Evolutionary conservation across 2,113 vertebrate species (phyloP), one percentile per base, ranked within the genome.

Genomic region (Paradoxurus hermaphroditus): DNA sequence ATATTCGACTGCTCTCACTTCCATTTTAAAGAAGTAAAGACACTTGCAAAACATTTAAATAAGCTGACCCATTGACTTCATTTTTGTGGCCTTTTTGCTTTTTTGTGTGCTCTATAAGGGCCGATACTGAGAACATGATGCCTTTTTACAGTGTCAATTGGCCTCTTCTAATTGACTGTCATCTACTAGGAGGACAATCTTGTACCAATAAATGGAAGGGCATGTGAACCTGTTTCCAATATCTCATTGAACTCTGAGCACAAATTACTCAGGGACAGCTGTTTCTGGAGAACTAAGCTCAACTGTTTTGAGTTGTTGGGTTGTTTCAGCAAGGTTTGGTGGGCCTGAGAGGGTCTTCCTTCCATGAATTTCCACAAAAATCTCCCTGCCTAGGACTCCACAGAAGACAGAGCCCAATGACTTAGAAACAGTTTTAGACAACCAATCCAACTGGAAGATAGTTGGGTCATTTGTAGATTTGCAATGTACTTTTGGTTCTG

Each of bases 1-100:
- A n/a, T 11, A 25, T 72, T 46, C 31, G 5, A 6, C 68, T 23
- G 19, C 0, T n/a, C 53, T 78, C 7, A 11, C 23, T 89, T 79
- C 34, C 49, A 15, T 78, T 70, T 85, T 68, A 13, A 94, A 89
- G 62, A 88, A 95, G 81, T 41, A 94, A 96, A 86, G 31, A 84
- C 49, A 39, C 62, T 70, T 65, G n/a, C 4, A 86, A 87, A 79
- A 84, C 14, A 18, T 63, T 68, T 12, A 56, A 96, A 94, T 73
- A 75, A 65, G 7, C 11, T 68, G 62, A 73, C 31, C 8, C 29
- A 49, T 0, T 29, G 11, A 59, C 82, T 85, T 77, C 14, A 44
- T 94, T 82, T 53, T 7, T 75, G 83, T 91, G 67, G n/a, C 11
- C 23, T 63, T 62, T 39, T 72, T 87, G 23, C 1, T 44, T 53